Evolutionary conservation across 2,797 vertebrate genomes (phyloP), one percentile per base, ranked within the genome.

Genomic region (Mastacembelus armatus): DNA sequence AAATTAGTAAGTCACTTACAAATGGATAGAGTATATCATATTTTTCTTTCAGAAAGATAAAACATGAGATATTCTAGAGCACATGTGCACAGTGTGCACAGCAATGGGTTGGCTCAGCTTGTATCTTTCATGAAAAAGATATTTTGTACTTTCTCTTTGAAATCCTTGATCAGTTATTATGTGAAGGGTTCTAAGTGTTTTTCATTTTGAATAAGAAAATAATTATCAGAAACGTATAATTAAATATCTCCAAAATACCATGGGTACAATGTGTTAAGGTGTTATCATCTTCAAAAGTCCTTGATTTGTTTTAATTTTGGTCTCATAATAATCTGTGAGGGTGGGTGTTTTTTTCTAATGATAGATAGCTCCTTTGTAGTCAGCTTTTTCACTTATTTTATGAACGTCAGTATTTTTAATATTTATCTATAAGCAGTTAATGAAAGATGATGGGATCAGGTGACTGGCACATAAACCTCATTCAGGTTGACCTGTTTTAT

Each of bases 171-270:
- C 1, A 3, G 45, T 71, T 75, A 64, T 77, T 83, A 67, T 78
- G 77, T 81, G 10, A 78, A 60, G 27, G 65, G 44, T 32, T 79
- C 38, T 26, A 75, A 58, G 26, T 32, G 50, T 40, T 56, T 73
- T 56, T 36, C 15, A 64, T 76, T 81, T 58, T 65, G 61, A 62
- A 80, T 62, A 33, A 62, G 43, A 61, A 71, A 67, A 73, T 16
- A 62, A 75, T 71, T 49, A 78, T 69, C 36, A n/a, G 0, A 54
- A 84, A 64, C 6, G 1, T 29, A 2, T 57, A 24, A 72, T 77
- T 68, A 62, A 72, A 65, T 42, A 56, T 63, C 30, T 63, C 15
- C 12, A 40, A 65, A 71, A 54, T 24, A 7, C 40, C 1, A 15
- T 45, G 27, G 36, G 22, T 38, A 27, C 19, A 10, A 39, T 3